Evolutionary conservation across 2,113 vertebrate species (phyloP), one percentile per base, ranked within the genome.

Genomic region (Gobiocypris rarus): DNA sequence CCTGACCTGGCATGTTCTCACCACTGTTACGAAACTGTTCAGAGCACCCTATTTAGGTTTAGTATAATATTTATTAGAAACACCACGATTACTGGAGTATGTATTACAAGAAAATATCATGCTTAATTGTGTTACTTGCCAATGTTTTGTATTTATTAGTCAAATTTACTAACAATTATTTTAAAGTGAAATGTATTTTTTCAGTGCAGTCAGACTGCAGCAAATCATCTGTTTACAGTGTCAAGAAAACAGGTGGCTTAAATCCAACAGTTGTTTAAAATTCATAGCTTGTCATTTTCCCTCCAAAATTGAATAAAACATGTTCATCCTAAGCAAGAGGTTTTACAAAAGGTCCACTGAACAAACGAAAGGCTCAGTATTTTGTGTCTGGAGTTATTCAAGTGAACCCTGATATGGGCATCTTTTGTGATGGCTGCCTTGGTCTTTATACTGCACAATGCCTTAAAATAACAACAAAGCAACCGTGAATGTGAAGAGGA

Each of bases 391-490:
- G n/a, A 50, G 9, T 43, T 7, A 50, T 80, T 50, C 59, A 48
- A n/a, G 43, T 31, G 59, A 80, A 80, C 41, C 41, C 59, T 31
- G 38, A 80, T 48, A 8, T 80, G 11, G 24, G 59, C 26, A 8
- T 80, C 17, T 67, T 63, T 50, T 31, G 59, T 75, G 73, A 52
- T 28, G 11, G 45, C 28, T 75, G 24, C 73, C 73, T 17, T 31
- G 31, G 26, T 75, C 26, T 75, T 10, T 75, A 52, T 45, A 45
- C 4, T 79, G 22, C 24, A 65, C 24, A 50, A 50, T 80, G 77
- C 41, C 77, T 48, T 19, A 79, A 4, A 79, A 79, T 7, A 79
- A 67, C 59, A 31, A 3, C 56, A 78, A 78, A 61, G 24, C 43
- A 80, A 1, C 15, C 43, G 8, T 65, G 59, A 22, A 43, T 22